Evolutionary conservation across 2,113 vertebrate genomes (phyloP), one percentile per base, ranked within the genome.

Genomic region (Pithys albifrons): DNA sequence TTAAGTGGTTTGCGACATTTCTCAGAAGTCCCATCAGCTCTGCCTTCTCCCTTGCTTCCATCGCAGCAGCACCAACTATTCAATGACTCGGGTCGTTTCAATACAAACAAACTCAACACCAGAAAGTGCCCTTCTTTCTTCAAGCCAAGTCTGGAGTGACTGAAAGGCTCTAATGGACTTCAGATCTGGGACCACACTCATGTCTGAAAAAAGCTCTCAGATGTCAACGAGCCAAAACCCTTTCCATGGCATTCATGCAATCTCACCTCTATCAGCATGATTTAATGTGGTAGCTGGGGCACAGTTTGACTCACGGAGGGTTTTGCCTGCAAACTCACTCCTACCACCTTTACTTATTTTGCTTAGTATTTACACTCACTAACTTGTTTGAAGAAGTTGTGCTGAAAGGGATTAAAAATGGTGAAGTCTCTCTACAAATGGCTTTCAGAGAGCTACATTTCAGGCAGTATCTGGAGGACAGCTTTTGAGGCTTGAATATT

Each of bases 21-120:
- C 82, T 76, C 70, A 74, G 55, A 78, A 93, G 67, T 69, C 84
- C 79, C 62, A 75, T 62, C 86, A 94, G 76, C 88, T 85, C 95
- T 37, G 57, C 62, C 91, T 83, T 95, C 89, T 82, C 82, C 54
- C 57, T 45, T 41, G 51, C 78, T 88, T 82, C 64, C 89, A 41
- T 25, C 15, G 2, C 48, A 62, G 49, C 57, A 14, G 45, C 22
- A 7, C 24, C 5, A 1, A 35, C 57, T n/a, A 17, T 66, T 76
- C 62, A 62, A 5, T 52, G 35, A 4, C 82, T 67, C 37, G 59
- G n/a, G 46, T 31, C 41, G 33, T 64, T 91, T 80, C 69, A 33
- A 8, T 22, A 6, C 35, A 2, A 5, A 14, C 7, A 6, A 51
- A 51, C 51, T 41, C 83, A 27, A 18, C 2, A 2, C 55, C 84